Evolutionary conservation across 2,113 vertebrate species (phyloP).

Genomic region (Myotis yumanensis): DNA sequence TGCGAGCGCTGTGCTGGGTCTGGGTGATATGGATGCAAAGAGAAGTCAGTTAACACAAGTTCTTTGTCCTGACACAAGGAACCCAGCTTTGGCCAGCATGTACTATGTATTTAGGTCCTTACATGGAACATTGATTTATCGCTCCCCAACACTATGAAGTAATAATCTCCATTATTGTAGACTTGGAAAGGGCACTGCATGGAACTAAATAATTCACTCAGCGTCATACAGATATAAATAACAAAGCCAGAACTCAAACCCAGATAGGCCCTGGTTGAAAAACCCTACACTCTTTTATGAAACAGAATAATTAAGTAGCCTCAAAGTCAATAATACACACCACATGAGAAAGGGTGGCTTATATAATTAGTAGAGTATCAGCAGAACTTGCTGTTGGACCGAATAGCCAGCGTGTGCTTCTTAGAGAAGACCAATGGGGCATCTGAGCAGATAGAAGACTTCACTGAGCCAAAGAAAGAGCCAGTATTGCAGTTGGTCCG

Average conservation of each 20-base stretch:
- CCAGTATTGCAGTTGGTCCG: fast-evolving
- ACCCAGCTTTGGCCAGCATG: fast-evolving
- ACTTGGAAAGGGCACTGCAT: neutral
- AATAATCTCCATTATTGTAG: fast-evolving
- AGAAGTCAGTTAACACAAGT: fast-evolving
- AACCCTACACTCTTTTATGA: neutral
- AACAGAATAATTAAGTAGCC: neutral
- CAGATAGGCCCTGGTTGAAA: neutral
- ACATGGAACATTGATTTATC: neutral
- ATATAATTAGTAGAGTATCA: fast-evolving
- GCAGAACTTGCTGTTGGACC: fast-evolving
- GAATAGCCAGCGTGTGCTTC: fast-evolving
- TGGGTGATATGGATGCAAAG: fast-evolving
- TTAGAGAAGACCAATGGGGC: fast-evolving
- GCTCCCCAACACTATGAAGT: fast-evolving
- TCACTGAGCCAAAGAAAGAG: too few species aligned
- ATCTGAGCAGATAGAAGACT: fast-evolving
- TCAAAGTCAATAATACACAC: neutral
- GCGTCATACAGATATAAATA: neutral
- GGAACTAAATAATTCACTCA: neutral
- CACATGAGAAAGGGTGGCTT: fast-evolving
- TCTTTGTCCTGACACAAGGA: neutral
- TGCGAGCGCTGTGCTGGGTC: neutral
- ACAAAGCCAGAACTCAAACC: neutral
- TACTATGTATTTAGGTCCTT: fast-evolving